Evolutionary conservation across 2,888 invertebrate species (phyloP).

Genomic region (Rhaphigaster nebulosa): DNA sequence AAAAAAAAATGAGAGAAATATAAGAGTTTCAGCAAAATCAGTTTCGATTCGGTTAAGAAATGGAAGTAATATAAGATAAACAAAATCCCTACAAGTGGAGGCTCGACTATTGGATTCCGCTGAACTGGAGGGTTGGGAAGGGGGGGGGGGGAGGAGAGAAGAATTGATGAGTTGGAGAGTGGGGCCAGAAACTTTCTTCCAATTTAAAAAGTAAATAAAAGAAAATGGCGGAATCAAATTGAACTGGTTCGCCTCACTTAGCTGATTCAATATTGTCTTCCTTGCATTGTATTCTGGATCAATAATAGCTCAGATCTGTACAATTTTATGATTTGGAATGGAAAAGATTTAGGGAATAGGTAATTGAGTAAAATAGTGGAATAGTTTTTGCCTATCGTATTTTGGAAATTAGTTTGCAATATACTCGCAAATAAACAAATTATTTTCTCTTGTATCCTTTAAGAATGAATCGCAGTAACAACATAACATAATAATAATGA

Average conservation of each 20-base stretch:
- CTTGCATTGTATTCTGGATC: conserved; percentile 9
- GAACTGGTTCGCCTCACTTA: conserved; percentile 41
- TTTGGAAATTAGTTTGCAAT: too few species aligned
- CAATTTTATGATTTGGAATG: background rate
- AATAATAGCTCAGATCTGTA: background rate
- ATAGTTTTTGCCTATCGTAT: background rate
- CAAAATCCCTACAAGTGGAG: conserved; percentile 29
- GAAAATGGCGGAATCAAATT: conserved; percentile 45
- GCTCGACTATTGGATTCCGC: conserved; percentile 32
- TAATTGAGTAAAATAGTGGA: background rate
- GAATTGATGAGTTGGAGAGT: conserved; percentile 38
- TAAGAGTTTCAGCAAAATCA: background rate
- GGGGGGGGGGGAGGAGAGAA: background rate
- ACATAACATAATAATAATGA: too few species aligned
- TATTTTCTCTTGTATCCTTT: too few species aligned
- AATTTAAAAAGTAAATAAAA: conserved; percentile 50
- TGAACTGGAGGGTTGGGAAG: background rate
- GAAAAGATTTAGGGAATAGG: background rate
- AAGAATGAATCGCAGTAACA: too few species aligned
- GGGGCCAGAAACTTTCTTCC: conserved; percentile 39
- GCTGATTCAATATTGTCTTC: conserved; percentile 48
- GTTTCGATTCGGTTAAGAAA: background rate
- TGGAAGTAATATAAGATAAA: conserved; percentile 44
- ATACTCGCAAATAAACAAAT: too few species aligned
- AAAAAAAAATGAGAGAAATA: background rate